Evolutionary conservation across 2,113 vertebrate species (phyloP), one percentile per base, ranked within the genome.

Genomic region (Trinectes maculatus): DNA sequence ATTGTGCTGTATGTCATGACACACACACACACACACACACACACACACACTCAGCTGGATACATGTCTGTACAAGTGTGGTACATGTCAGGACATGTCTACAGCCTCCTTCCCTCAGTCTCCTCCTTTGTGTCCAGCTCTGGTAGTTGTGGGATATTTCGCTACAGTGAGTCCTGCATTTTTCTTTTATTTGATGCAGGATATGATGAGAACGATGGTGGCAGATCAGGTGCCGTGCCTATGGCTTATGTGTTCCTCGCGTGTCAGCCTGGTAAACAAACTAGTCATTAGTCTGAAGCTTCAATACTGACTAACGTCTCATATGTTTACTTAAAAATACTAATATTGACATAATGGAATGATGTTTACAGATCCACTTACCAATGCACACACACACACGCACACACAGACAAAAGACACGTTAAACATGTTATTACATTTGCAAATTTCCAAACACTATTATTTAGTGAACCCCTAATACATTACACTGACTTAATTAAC

Each of bases 271-370:
- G 33, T 68, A 86, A 80, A 80, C 54, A 78, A 69, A 65, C 43
- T n/a, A 66, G 54, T 72, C 44, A 76, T 82, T 82, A 80, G 68
- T 55, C 19, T 8, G n/a, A 18, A 54, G 57, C 51, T 77, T 80
- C 52, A 70, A 74, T 47, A 51, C 26, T 31, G 10, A 67, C 65
- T n/a, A 43, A 69, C 40, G 49, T n/a, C 28, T 13, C 51, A 71
- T 46, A 57, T 84, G 68, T 78, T 82, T 76, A 74, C 73, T 77
- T 77, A 60, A 54, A 55, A 80, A 54, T 24, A 53, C 18, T 53
- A 60, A 83, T 61, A 77, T 86, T 82, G 83, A 71, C 60, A 77
- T 82, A 74, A 64, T 77, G 64, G 29, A 19, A 70, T 70, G 26
- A 72, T 77, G 59, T 76, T 80, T 68, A 43, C 25, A 65, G 25